Conservation (phyloP, 2,888 invertebrate species). For the Hylaea fasciaria region DNA sequence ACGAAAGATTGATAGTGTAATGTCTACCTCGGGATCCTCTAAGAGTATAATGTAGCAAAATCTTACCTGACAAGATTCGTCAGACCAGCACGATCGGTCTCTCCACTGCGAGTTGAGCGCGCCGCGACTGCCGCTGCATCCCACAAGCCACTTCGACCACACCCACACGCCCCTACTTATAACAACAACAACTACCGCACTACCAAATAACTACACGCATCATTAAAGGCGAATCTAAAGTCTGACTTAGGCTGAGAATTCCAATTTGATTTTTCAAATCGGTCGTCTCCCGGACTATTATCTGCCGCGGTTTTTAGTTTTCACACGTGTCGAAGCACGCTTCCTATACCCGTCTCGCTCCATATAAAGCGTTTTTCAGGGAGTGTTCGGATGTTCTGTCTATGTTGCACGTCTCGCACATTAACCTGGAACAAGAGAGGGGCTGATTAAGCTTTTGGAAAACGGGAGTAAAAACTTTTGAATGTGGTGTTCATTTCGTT, state of each 20-base stretch:
- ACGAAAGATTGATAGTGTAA: no score
- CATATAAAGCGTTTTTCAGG: conserved; percentile 76
- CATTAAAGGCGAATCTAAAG: conserved; percentile 51
- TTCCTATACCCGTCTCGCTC: conserved; percentile 75
- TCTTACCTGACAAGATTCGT: conserved; percentile 79
- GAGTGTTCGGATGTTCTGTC: conserved; percentile 60
- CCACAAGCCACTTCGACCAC: conserved; percentile 61
- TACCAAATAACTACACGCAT: conserved; percentile 49
- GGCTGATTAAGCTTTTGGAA: conserved; percentile 52
- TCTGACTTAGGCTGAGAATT: conserved; percentile 53
- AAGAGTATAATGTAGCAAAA: background rate
- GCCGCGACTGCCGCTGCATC: conserved; percentile 71
- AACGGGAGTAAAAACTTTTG: background rate
- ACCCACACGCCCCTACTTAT: conserved; percentile 56
- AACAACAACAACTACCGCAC: conserved; percentile 43
- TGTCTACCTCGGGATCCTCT: no score
- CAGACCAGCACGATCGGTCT: conserved; percentile 69
- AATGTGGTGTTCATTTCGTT: background rate
- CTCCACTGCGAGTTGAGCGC: conserved; percentile 57
- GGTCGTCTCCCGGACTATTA: conserved; percentile 58
- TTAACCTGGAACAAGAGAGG: conserved; percentile 73
- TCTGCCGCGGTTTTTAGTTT: conserved; percentile 71
- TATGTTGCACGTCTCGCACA: conserved; percentile 63
- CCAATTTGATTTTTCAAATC: conserved; percentile 48
- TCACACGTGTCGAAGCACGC: conserved; percentile 73